These are phyloP conservation scores for Agonopterix subpropinquella DNA, from an alignment of 2,888 invertebrate genomes.

Conservation along the genomic window DNA sequence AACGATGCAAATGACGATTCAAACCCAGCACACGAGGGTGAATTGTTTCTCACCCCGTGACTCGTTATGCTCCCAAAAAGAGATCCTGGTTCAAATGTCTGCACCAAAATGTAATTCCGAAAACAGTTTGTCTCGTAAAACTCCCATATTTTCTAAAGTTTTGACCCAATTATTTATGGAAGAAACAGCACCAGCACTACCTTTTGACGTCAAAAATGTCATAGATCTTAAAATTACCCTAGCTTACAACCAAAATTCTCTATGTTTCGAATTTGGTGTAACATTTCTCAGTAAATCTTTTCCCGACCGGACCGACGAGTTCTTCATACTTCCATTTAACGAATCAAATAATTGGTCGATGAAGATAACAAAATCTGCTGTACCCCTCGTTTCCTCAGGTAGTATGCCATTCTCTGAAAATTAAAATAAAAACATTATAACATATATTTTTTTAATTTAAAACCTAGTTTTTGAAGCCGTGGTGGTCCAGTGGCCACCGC, in stretches of 20 bases:
- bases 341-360: constrained; percentile 1
- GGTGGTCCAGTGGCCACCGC: no score
- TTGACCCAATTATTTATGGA: background rate
- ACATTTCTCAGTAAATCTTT: background rate
- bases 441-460: no score
- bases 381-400: background rate
- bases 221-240: background rate
- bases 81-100: constrained; percentile 6
- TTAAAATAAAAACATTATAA: background rate
- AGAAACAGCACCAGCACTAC: background rate
- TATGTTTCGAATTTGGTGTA: background rate
- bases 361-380: constrained; percentile 1
- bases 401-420: constrained; percentile 3
- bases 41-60: constrained; percentile 5
- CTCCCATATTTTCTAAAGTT: background rate
- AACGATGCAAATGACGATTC: no score
- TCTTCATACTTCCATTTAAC: background rate
- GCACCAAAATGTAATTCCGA: background rate
- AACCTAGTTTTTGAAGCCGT: no score
- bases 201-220: no score
- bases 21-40: constrained; percentile 3
- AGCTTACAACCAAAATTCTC: background rate
- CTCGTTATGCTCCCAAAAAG: constrained; percentile 7
- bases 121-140: background rate
- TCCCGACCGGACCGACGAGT: background rate